phyloP scores from a whole-genome alignment of 1,140 invertebrate species.

The Hyposmocoma kahamanoa region DNA sequence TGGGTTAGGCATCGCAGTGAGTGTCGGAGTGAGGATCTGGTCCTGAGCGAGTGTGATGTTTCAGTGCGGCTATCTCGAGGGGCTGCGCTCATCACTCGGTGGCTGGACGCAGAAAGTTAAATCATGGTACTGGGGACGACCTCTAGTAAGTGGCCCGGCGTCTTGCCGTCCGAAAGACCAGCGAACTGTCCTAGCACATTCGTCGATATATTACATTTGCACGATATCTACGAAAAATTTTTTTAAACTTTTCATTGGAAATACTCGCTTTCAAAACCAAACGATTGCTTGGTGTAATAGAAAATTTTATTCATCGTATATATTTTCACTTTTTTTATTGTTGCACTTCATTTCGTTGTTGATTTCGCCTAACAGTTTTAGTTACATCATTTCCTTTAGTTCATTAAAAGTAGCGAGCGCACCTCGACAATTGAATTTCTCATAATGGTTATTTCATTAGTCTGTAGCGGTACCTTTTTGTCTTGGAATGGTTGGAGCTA shows the following conservation, averaged over 20 bases:
- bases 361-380: conserved; percentile 33
- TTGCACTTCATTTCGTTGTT: conserved; percentile 63
- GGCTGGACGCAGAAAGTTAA: conserved; percentile 94
- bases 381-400: conserved; percentile 26
- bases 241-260: conserved; percentile 41
- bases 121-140: conserved; percentile 95
- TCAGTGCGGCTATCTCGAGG: conserved; percentile 92
- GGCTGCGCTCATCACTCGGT: conserved; percentile 91
- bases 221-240: conserved; percentile 46
- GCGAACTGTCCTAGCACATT: conserved; percentile 66
- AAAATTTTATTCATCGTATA: conserved; percentile 43
- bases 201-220: conserved; percentile 63
- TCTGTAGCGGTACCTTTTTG: conserved; percentile 44
- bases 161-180: conserved; percentile 50
- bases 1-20: conserved; percentile 1
- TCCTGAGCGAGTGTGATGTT: conserved; percentile 73
- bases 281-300: conserved; percentile 65
- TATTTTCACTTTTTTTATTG: conserved; percentile 52
- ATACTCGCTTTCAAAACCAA: conserved; percentile 57
- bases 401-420: conserved; percentile 23
- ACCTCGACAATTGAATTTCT: conserved; percentile 26
- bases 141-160: conserved; percentile 87
- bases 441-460: conserved; percentile 40
- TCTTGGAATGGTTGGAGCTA: conserved; percentile 39
- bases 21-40: conserved; percentile 26